Evolutionary conservation across 2,113 vertebrate species (phyloP).

Genomic region (Falco punctatus): DNA sequence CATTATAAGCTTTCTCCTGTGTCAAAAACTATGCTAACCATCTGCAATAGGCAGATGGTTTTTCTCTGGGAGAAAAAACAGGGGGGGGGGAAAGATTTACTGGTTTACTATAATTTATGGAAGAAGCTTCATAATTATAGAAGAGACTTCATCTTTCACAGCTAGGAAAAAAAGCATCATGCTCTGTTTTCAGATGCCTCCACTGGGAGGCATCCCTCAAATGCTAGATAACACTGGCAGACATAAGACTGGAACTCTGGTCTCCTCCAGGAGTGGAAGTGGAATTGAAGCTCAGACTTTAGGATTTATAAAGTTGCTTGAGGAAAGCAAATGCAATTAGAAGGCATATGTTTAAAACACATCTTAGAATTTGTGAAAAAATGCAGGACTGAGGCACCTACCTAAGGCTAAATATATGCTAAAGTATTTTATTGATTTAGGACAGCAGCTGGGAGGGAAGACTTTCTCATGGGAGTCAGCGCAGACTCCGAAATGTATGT

Average conservation of each 20-base stretch:
- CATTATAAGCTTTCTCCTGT: neutral
- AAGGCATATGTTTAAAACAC: neutral
- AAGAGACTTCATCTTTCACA: neutral
- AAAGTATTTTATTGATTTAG: neutral
- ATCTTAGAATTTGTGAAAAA: neutral
- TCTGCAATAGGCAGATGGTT: neutral
- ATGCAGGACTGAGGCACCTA: neutral
- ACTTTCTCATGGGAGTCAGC: neutral
- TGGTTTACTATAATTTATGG: constrained; percentile 12
- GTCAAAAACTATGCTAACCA: neutral
- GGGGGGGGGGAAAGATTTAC: neutral
- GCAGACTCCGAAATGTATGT: neutral
- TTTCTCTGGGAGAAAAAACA: neutral
- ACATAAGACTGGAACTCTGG: neutral
- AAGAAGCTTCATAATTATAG: neutral
- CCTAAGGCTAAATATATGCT: neutral
- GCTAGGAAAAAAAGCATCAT: neutral
- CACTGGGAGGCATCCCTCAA: constrained; percentile 52
- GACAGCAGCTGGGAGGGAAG: neutral
- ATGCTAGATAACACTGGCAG: neutral
- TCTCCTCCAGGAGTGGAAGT: neutral
- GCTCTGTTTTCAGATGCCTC: constrained; percentile 27
- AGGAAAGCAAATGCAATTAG: constrained; percentile 21
- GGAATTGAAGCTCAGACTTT: neutral
- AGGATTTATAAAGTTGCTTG: constrained; percentile 6